Conservation (phyloP, 2,113 vertebrate species). For the Pseudonaja textilis region DNA sequence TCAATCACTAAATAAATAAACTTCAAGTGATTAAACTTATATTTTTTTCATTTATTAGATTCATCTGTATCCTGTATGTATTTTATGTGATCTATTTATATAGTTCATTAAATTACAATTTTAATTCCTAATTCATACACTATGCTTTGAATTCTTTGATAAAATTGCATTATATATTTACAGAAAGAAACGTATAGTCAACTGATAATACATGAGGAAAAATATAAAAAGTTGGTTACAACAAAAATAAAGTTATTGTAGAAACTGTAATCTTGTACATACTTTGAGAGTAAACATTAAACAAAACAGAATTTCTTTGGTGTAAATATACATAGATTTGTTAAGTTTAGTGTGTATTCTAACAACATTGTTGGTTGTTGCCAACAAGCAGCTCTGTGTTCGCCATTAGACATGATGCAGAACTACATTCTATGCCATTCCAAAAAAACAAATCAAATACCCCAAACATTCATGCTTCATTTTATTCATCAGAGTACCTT, state of each 20-base stretch:
- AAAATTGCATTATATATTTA: neutral
- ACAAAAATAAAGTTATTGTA: neutral
- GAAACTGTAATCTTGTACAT: neutral
- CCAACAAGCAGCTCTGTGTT: neutral
- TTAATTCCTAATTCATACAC: neutral
- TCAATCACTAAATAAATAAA: no score
- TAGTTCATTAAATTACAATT: neutral
- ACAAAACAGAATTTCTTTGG: neutral
- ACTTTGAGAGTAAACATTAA: neutral
- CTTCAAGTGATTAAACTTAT: slow-evolving; percentile 1
- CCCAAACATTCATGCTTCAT: neutral
- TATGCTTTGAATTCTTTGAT: neutral
- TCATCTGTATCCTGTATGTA: neutral
- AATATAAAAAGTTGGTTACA: neutral
- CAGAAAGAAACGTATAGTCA: neutral
- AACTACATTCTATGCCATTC: neutral
- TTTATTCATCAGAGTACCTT: neutral
- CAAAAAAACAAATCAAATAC: neutral
- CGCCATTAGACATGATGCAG: neutral
- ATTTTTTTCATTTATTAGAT: neutral
- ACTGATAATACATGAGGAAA: neutral
- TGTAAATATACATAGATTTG: neutral
- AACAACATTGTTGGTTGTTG: neutral
- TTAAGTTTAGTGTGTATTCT: no score
- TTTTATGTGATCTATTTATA: neutral